phyloP scores from a whole-genome alignment of 2,113 vertebrate genomes.

The Eubucco bourcierii region DNA sequence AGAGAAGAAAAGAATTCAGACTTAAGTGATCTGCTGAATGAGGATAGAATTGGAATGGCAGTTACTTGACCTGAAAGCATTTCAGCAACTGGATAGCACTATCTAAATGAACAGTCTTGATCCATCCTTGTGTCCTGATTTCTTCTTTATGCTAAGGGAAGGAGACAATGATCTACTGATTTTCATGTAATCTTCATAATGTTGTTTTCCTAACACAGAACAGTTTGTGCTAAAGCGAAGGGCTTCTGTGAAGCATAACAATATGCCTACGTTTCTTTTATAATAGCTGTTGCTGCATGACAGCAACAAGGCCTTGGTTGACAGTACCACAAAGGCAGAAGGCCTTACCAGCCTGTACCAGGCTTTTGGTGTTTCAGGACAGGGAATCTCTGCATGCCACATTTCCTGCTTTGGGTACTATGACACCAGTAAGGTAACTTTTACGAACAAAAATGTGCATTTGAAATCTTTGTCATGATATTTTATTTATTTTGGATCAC shows the following conservation, averaged over 20 bases:
- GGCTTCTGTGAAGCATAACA: neutral
- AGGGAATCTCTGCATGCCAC: conserved; percentile 58
- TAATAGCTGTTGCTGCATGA: conserved; percentile 44
- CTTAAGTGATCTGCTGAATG: neutral
- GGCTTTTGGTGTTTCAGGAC: conserved; percentile 59
- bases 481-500: neutral
- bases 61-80: neutral
- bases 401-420: conserved; percentile 68
- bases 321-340: conserved; percentile 52
- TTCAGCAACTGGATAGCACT: neutral
- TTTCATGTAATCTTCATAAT: neutral
- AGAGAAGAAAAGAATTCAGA: neutral
- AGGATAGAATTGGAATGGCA: neutral
- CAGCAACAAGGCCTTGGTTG: conserved; percentile 63
- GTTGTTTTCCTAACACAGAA: neutral
- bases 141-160: neutral
- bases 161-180: neutral
- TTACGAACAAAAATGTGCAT: neutral
- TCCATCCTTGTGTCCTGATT: accelerated
- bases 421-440: conserved; percentile 63
- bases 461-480: neutral
- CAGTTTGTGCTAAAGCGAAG: neutral
- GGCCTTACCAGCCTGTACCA: conserved; percentile 52
- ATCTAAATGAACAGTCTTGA: neutral
- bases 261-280: neutral